These are phyloP conservation scores for Chondrilla cf. caribensis DNA, from an alignment of 37 sponge, comb jelly and placozoan genomes.

Conservation along the genomic window DNA sequence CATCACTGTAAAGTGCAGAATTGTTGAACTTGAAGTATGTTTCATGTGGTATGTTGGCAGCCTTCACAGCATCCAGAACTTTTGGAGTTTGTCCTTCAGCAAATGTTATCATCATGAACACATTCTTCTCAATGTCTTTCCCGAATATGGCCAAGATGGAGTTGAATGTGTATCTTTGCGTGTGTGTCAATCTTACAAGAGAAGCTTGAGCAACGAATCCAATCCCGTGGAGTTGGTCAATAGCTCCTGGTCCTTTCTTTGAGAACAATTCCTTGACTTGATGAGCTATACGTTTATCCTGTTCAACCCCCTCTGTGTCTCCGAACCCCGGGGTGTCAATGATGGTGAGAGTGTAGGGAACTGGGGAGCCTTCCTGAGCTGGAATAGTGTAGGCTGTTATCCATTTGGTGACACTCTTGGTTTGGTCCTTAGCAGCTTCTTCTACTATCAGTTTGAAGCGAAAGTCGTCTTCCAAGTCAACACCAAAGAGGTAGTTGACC, in stretches of 20 bases:
- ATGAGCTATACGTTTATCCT: constrained; percentile 31
- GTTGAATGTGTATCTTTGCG: constrained; percentile 58
- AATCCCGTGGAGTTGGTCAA: constrained; percentile 57
- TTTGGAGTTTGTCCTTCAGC: constrained; percentile 63
- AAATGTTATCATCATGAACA: constrained; percentile 82
- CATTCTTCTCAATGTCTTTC: constrained; percentile 6
- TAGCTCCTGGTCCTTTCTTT: neutral
- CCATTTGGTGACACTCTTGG: constrained; percentile 36
- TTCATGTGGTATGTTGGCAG: neutral
- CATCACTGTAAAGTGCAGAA: neutral
- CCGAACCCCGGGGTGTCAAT: constrained; percentile 43
- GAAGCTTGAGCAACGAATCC: constrained; percentile 64
- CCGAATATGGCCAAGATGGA: constrained; percentile 48
- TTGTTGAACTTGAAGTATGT: constrained; percentile 8
- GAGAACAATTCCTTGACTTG: constrained; percentile 59
- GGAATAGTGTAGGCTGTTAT: constrained; percentile 67
- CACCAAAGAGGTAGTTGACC: constrained; percentile 61
- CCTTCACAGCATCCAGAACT: constrained; percentile 56
- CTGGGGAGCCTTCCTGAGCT: neutral
- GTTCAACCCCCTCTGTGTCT: constrained; percentile 51
- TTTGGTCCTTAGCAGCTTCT: constrained; percentile 30
- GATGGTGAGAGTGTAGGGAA: constrained; percentile 24
- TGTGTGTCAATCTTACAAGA: constrained; percentile 45
- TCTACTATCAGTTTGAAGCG: constrained; percentile 68
- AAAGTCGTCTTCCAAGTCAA: constrained; percentile 61